Evolutionary conservation across 2,797 vertebrate genomes (phyloP), one percentile per base, ranked within the genome.

Genomic region (Leptatherina wallacei): DNA sequence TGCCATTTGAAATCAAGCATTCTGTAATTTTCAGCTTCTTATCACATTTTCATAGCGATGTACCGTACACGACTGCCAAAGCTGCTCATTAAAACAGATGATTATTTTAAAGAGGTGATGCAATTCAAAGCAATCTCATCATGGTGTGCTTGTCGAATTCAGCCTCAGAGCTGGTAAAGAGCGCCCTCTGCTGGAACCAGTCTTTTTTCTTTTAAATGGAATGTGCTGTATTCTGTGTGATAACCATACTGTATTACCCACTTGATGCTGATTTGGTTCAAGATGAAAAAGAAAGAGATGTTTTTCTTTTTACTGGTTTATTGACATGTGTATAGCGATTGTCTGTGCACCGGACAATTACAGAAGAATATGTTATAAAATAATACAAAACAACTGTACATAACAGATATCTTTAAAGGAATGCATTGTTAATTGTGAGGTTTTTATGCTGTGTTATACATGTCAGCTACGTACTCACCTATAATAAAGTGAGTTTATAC

Each of bases 301-400:
- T 13, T 0, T 13, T 27, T 55, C 13, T 2, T 27, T 54, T 30
- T 85, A 87, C 84, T 85, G 82, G 74, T 94, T 95, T 95, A 95
- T 94, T 95, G 89, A 93, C 87, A 88, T 92, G 90, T 93, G 90
- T 91, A 91, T 90, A 89, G 89, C 73, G 94, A 95, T 95, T 94
- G 93, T 94, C 94, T 92, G 93, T 94, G 93, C 94, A 94, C 93
- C 91, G 82, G 82, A 91, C 73, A 61, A 84, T 86, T 90, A 93
- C 92, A 93, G 89, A 83, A 86, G 86, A 87, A 71, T 90, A 92
- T 87, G 76, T 87, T 88, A 81, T 81, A 87, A 92, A 93, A 88
- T 83, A 82, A 92, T 85, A 87, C 70, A 88, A 89, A 90, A 86
- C 33, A 86, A 73, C 73, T 89, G 81, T 89, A 90, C 83, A 89